Evolutionary conservation across 2,888 invertebrate genomes (phyloP).

Genomic region (Drosophila ustulata): DNA sequence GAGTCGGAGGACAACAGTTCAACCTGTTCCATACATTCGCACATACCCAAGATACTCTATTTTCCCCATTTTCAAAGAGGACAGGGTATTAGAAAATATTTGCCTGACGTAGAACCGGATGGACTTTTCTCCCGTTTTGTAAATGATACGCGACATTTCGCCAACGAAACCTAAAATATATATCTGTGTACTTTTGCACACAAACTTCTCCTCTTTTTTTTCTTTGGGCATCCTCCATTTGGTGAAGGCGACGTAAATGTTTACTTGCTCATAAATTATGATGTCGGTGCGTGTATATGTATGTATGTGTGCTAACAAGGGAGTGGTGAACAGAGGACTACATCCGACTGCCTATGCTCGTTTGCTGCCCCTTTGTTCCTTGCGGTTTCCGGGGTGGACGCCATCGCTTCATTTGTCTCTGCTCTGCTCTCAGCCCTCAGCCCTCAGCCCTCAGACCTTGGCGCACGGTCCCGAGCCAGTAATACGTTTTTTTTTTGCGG

Average conservation of each 20-base stretch:
- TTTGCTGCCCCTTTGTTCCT: slow-evolving; percentile 21
- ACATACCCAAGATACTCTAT: too few relatives aligned
- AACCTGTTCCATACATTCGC: too few relatives aligned
- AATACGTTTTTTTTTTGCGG: slow-evolving; percentile 61
- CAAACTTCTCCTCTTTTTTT: slow-evolving; percentile 22
- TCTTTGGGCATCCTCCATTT: slow-evolving; percentile 32
- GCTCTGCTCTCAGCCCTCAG: slow-evolving; percentile 10
- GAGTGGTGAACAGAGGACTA: background rate
- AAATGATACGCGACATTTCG: slow-evolving; percentile 52
- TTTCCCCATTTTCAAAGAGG: too few relatives aligned
- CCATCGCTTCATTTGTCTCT: slow-evolving; percentile 70
- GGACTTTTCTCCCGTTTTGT: slow-evolving; percentile 34
- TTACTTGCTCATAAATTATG: slow-evolving; percentile 72
- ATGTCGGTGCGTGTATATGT: slow-evolving; percentile 37
- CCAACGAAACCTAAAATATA: slow-evolving; percentile 53
- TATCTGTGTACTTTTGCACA: slow-evolving; percentile 53
- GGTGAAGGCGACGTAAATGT: slow-evolving; percentile 51
- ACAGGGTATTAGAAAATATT: slow-evolving; percentile 12
- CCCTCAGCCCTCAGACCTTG: background rate
- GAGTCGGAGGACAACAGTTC: too few relatives aligned
- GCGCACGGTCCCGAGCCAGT: slow-evolving; percentile 17
- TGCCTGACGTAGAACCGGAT: slow-evolving; percentile 21
- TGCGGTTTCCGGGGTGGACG: slow-evolving; percentile 62
- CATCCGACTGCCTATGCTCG: slow-evolving; percentile 32
- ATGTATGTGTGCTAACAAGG: slow-evolving; percentile 23